Evolutionary conservation across 2,113 vertebrate species (phyloP).

Genomic region (Carlito syrichta): DNA sequence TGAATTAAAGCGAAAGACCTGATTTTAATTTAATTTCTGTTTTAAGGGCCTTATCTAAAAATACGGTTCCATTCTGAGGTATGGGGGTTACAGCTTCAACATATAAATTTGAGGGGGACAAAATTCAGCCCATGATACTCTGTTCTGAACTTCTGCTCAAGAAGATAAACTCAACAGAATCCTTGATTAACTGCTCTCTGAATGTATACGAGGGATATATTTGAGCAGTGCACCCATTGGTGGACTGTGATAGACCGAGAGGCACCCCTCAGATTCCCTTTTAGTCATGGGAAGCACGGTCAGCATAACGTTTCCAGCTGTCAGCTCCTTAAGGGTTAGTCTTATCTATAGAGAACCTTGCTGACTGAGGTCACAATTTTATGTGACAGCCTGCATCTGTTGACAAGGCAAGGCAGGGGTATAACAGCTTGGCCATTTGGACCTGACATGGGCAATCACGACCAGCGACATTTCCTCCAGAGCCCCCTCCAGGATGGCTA

Average conservation of each 20-base stretch:
- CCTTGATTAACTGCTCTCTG: neutral
- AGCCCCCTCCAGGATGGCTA: neutral
- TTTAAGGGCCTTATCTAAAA: neutral
- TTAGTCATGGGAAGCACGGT: neutral
- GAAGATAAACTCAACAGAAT: neutral
- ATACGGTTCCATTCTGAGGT: neutral
- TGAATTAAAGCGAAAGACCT: neutral
- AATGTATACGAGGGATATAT: neutral
- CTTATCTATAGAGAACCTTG: neutral
- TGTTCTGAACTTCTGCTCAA: neutral
- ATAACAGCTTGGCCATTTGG: neutral
- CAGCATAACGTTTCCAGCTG: neutral
- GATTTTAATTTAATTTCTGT: neutral
- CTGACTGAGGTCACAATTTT: neutral
- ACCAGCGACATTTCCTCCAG: neutral
- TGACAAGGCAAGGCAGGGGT: neutral
- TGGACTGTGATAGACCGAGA: neutral
- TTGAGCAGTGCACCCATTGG: neutral
- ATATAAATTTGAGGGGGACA: neutral
- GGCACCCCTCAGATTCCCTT: neutral
- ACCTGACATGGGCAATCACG: neutral
- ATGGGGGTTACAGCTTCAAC: neutral
- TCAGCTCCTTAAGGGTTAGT: neutral
- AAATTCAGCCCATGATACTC: neutral
- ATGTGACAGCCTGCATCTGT: neutral